Percentiles rank a stretch among this genome's conserved stretches.
Conservation (phyloP, 1,140 invertebrate species). For the Trichogramma pretiosum region DNA sequence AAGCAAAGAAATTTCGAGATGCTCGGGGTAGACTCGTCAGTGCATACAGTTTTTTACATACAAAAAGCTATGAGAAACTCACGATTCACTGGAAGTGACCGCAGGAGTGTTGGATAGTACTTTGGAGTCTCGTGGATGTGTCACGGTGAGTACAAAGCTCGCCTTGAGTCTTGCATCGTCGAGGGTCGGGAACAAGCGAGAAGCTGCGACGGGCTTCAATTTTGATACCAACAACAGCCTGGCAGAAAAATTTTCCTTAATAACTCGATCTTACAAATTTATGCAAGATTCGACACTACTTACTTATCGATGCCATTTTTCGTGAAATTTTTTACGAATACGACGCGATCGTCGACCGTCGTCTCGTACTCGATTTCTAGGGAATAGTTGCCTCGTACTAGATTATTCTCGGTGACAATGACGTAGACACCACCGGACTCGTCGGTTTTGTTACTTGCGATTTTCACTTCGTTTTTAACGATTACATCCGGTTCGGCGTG, state of each 20-base stretch:
- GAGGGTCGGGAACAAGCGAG: slow-evolving; percentile 62
- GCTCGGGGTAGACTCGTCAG: too few species aligned
- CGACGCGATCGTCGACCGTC: slow-evolving; percentile 15
- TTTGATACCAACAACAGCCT: slow-evolving; percentile 53
- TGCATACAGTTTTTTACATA: too few species aligned
- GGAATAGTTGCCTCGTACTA: slow-evolving; percentile 25
- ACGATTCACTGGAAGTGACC: slow-evolving; percentile 24
- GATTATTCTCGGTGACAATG: slow-evolving; percentile 17
- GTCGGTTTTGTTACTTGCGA: slow-evolving; percentile 24
- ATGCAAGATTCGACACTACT: neutral
- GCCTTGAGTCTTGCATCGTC: slow-evolving; percentile 60
- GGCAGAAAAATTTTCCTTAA: too few species aligned
- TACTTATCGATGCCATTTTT: slow-evolving; percentile 18
- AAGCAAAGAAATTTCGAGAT: neutral
- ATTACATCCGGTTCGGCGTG: neutral
- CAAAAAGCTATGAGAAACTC: too few species aligned
- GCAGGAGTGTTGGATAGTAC: slow-evolving; percentile 40
- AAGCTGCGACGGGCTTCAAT: slow-evolving; percentile 53
- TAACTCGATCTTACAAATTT: neutral
- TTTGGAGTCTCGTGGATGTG: slow-evolving; percentile 26
- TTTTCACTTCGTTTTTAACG: slow-evolving; percentile 18
- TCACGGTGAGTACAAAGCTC: slow-evolving; percentile 38
- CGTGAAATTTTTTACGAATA: slow-evolving; percentile 23
- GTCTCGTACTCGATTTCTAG: slow-evolving; percentile 31
- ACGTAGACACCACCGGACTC: slow-evolving; percentile 21